Percentiles rank a stretch among this genome's conserved stretches.
These are phyloP conservation scores for Ommatoiulus sabulosus DNA, from an alignment of 2,888 invertebrate species.

Conservation along the genomic window DNA sequence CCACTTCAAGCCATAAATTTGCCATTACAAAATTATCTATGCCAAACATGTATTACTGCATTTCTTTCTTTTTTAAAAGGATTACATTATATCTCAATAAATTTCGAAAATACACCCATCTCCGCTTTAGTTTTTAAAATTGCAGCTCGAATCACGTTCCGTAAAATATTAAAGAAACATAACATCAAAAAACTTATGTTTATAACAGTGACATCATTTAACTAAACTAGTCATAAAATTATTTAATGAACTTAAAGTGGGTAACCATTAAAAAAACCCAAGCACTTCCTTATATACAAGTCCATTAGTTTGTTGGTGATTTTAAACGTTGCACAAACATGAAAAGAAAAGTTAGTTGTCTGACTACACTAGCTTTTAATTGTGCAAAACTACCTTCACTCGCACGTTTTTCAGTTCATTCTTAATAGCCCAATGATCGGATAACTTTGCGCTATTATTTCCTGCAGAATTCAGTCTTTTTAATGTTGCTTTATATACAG, in stretches of 20 bases:
- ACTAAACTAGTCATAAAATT: slow-evolving; percentile 10
- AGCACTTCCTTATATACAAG: neutral
- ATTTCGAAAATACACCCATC: neutral
- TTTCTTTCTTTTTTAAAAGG: too few relatives aligned
- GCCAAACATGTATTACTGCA: neutral
- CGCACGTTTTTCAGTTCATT: neutral
- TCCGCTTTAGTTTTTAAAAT: neutral
- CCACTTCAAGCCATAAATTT: neutral
- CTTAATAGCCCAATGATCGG: neutral
- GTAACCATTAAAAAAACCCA: neutral
- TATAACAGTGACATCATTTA: neutral
- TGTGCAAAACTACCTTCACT: neutral
- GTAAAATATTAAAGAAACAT: neutral
- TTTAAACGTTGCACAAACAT: neutral
- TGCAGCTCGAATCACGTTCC: slow-evolving; percentile 6
- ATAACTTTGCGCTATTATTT: neutral
- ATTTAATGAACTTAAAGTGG: neutral
- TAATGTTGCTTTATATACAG: neutral
- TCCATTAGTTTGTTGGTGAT: neutral
- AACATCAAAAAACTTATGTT: neutral
- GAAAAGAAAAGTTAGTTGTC: neutral
- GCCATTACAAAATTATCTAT: neutral
- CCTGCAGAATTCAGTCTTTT: neutral
- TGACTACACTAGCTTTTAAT: neutral
- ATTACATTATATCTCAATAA: neutral